A percentile compares a stretch with the other conserved stretches of the same genome.
Conservation (phyloP, 2,888 invertebrate genomes). For the Parascotia fuliginaria region DNA sequence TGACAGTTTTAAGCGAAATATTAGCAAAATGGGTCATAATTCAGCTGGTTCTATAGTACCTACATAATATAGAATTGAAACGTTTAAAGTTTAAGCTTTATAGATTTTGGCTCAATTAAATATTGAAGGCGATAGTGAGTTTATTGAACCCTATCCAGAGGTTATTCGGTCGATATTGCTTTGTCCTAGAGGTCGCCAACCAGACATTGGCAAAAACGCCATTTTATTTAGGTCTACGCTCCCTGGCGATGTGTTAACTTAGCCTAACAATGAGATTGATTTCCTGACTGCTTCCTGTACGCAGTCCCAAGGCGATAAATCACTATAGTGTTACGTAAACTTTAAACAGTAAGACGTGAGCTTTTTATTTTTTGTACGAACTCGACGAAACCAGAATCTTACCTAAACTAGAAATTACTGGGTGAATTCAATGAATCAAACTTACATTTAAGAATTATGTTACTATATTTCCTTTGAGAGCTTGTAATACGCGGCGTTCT, state of each 20-base stretch:
- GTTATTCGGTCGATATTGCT: constrained; percentile 36
- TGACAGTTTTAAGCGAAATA: no score
- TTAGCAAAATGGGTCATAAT: no score
- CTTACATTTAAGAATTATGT: constrained; percentile 22
- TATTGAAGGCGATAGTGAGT: constrained; percentile 17
- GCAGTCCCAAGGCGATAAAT: constrained; percentile 15
- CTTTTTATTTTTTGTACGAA: neutral
- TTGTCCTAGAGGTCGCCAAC: constrained; percentile 42
- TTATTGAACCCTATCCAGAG: constrained; percentile 41
- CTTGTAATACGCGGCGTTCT: constrained; percentile 52
- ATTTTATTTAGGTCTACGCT: constrained; percentile 24
- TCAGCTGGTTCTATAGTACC: no score
- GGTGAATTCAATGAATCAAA: neutral
- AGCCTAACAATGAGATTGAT: constrained; percentile 25
- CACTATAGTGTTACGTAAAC: neutral
- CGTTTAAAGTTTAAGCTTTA: neutral
- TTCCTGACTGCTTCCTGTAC: constrained; percentile 14
- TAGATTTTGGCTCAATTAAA: neutral
- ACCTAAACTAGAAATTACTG: no score
- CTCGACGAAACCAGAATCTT: neutral
- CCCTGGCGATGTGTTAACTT: constrained; percentile 13
- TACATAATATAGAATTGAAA: neutral
- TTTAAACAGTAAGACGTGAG: neutral
- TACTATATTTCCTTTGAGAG: constrained; percentile 53
- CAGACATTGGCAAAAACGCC: constrained; percentile 26